Percentiles rank a stretch among this genome's conserved stretches.
Evolutionary conservation across 2,113 vertebrate species (phyloP).

Genomic region (Dicaeum eximium): DNA sequence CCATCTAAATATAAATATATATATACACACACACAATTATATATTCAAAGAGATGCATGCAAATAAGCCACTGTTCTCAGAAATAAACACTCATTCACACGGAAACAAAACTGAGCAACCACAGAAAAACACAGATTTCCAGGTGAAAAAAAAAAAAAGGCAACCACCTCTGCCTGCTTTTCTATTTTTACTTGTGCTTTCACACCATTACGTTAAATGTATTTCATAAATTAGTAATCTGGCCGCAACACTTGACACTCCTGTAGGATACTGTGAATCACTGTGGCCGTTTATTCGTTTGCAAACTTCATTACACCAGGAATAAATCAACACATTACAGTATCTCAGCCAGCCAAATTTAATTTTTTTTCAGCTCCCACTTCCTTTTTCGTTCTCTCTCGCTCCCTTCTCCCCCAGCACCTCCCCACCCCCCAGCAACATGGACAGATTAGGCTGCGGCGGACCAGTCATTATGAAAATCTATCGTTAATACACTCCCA

Average conservation of each 20-base stretch:
- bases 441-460: conserved; percentile 72
- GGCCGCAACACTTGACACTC: conserved; percentile 72
- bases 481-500: conserved; percentile 91
- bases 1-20: neutral
- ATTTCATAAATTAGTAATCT: conserved; percentile 82
- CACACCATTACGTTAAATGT: conserved; percentile 75
- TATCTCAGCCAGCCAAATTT: conserved; percentile 69
- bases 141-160: neutral
- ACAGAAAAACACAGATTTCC: conserved; percentile 26
- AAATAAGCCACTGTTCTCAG: neutral
- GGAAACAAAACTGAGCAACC: conserved; percentile 7
- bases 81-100: conserved; percentile 18
- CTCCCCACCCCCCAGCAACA: conserved; percentile 55
- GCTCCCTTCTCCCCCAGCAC: conserved; percentile 2
- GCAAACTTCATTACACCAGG: conserved; percentile 77
- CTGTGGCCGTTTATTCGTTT: conserved; percentile 72
- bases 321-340: conserved; percentile 76
- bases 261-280: conserved; percentile 74
- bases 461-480: conserved; percentile 89
- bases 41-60: neutral
- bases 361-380: conserved; percentile 54
- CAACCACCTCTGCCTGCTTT: conserved; percentile 32
- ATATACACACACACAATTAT: neutral
- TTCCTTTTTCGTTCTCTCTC: conserved; percentile 39
- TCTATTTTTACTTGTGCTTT: conserved; percentile 73